Evolutionary conservation across 2,797 vertebrate species (phyloP), one percentile per base, ranked within the genome.

Genomic region (Diglossa cyanea): DNA sequence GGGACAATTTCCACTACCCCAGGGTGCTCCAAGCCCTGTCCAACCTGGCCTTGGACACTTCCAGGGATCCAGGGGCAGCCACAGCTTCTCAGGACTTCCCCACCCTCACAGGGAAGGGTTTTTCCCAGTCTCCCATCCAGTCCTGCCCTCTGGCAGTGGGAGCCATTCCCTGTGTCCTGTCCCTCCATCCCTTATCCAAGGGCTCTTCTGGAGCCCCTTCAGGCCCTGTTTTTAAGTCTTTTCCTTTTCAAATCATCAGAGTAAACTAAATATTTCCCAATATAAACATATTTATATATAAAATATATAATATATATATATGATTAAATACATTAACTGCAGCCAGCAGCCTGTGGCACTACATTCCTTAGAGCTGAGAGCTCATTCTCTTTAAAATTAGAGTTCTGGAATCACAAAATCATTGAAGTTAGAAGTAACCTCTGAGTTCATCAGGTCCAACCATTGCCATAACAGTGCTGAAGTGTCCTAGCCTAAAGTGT

Each of bases 21-120:
- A 62, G 13, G 13, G 0, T 50, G 26, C 5, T 62, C 37, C n/a
- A 44, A 44, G 3, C 5, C 2, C 13, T 0, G 0, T 68, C 48
- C 55, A 35, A 0, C 18, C 23, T 37, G 42, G 7, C 19, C 31
- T 37, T 10, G 63, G 19, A 3, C 35, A 42, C 3, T 44, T 0
- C 19, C 55, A 68, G 55, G 7, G 42, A 13, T n/a, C 24, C 58
- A 63, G 70, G 9, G 2, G 3, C 37, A 57, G 28, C 28, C 50
- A 11, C 50, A 50, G 17, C 44, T 63, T 16, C n/a, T 55, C 42
- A 28, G 26, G 17, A 7, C 9, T 26, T 81, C 0, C 0, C 3
- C 26, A 31, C 16, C 40, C 40, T 42, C 40, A 42, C 40, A 42
- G 40, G 2, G 0, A 21, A 15, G 1, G 1, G 25, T 50, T 70